Evolutionary conservation across 2,797 vertebrate species (phyloP).

Genomic region (Cetoscarus ocellatus): DNA sequence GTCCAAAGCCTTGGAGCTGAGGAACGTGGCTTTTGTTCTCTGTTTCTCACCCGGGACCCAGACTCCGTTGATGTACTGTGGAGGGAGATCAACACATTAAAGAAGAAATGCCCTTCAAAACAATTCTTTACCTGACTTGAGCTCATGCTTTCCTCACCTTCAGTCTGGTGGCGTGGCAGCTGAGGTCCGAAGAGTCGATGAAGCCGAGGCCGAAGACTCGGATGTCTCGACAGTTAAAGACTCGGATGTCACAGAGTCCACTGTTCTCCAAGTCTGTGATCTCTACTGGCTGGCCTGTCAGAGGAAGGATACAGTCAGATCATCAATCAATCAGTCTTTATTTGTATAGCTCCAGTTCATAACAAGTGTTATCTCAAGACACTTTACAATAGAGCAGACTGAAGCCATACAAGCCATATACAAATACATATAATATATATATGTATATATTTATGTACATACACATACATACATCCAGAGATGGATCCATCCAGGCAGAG

Average conservation of each 20-base stretch:
- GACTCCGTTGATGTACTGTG: constrained; percentile 73
- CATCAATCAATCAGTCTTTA: too few relatives aligned
- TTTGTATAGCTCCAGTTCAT: too few relatives aligned
- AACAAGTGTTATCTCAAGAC: too few relatives aligned
- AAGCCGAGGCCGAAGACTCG: constrained; percentile 78
- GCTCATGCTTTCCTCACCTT: constrained; percentile 67
- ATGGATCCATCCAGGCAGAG: too few relatives aligned
- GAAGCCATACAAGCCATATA: too few relatives aligned
- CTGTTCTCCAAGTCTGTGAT: constrained; percentile 80
- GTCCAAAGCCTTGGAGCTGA: constrained; percentile 85
- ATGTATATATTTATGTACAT: too few relatives aligned
- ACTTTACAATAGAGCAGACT: too few relatives aligned
- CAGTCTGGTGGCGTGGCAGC: constrained; percentile 80
- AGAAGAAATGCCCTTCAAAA: background rate
- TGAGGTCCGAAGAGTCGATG: constrained; percentile 75
- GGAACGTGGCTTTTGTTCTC: constrained; percentile 84
- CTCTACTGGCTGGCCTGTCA: constrained; percentile 77
- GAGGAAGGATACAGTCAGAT: background rate
- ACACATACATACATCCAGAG: too few relatives aligned
- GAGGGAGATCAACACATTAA: constrained; percentile 3
- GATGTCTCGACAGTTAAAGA: constrained; percentile 70
- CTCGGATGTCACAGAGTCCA: constrained; percentile 78
- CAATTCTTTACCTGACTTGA: background rate
- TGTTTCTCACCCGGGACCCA: constrained; percentile 84
- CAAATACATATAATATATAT: too few relatives aligned